Percentiles rank a stretch among this genome's conserved stretches.
Conservation (phyloP, 2,888 invertebrate species). For the Nephrocerus scutellatus region DNA sequence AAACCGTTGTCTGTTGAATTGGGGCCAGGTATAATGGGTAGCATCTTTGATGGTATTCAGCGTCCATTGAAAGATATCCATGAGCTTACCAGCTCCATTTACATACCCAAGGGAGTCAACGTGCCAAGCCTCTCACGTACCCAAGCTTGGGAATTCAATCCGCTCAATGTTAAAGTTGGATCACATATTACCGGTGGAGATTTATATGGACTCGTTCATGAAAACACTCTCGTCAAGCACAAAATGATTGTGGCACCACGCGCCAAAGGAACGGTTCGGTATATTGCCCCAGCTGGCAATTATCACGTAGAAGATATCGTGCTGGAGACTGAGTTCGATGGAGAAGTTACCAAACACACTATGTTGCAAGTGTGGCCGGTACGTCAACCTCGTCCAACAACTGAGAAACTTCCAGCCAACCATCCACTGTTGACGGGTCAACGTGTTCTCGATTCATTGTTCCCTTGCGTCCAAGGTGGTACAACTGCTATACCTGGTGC, state of each 20-base stretch:
- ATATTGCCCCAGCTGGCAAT: constrained; percentile 86
- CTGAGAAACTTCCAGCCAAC: constrained; percentile 98
- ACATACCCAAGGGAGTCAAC: constrained; percentile 99
- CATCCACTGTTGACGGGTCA: constrained; percentile 97
- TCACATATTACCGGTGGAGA: constrained; percentile 99
- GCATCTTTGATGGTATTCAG: constrained; percentile 99
- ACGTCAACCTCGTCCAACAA: constrained; percentile 90
- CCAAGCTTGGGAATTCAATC: constrained; percentile 86
- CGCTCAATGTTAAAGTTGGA: constrained; percentile 79
- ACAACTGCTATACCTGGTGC: constrained; percentile 99
- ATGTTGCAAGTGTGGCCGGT: constrained; percentile 99
- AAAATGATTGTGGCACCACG: constrained; percentile 91
- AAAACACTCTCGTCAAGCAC: constrained; percentile 97
- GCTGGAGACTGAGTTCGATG: constrained; percentile 97
- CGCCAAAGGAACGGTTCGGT: constrained; percentile 93
- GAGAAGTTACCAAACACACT: constrained; percentile 80
- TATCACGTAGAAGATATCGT: constrained; percentile 94
- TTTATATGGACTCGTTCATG: constrained; percentile 90
- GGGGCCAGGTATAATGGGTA: constrained; percentile 98
- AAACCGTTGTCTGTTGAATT: constrained; percentile 98
- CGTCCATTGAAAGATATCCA: constrained; percentile 95
- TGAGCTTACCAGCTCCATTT: constrained; percentile 90
- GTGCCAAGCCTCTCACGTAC: constrained; percentile 81
- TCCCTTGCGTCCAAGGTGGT: constrained; percentile 98
- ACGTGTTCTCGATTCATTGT: constrained; percentile 93